These are phyloP conservation scores for Shinisaurus crocodilurus DNA, from an alignment of 2,113 vertebrate genomes.

Conservation along the genomic window DNA sequence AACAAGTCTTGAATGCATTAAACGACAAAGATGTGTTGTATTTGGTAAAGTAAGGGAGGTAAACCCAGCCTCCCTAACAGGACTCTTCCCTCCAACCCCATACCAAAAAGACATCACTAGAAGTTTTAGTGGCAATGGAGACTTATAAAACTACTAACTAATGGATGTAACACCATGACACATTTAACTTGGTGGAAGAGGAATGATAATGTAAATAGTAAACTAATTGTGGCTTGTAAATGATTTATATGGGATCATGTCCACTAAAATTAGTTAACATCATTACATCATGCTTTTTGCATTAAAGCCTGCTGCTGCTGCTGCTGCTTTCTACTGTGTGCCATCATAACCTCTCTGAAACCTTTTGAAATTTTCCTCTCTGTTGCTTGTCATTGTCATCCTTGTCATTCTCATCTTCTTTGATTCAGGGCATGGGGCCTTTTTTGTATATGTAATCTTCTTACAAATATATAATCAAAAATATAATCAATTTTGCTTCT, in stretches of 20 bases:
- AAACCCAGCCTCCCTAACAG: neutral
- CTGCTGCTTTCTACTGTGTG: slow-evolving; percentile 90
- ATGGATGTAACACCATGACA: slow-evolving; percentile 79
- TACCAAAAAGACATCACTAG: slow-evolving; percentile 52
- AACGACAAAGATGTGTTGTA: slow-evolving; percentile 86
- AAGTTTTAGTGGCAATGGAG: slow-evolving; percentile 79
- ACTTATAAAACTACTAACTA: slow-evolving; percentile 94
- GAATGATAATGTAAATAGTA: slow-evolving; percentile 93
- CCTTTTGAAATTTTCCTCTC: slow-evolving; percentile 75
- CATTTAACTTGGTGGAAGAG: slow-evolving; percentile 82
- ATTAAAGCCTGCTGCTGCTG: slow-evolving; percentile 91
- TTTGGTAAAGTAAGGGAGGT: slow-evolving; percentile 77
- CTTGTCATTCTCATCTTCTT: slow-evolving; percentile 65
- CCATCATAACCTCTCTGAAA: slow-evolving; percentile 85
- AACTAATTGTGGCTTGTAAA: slow-evolving; percentile 96
- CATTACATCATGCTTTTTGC: slow-evolving; percentile 85
- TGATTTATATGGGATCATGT: slow-evolving; percentile 85
- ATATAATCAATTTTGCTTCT: slow-evolving; percentile 69
- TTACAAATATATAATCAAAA: slow-evolving; percentile 71
- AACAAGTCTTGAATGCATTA: slow-evolving; percentile 85
- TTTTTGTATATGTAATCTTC: slow-evolving; percentile 79
- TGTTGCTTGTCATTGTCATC: slow-evolving; percentile 68
- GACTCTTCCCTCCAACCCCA: slow-evolving; percentile 40
- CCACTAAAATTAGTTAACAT: slow-evolving; percentile 91
- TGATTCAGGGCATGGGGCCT: slow-evolving; percentile 80